Conservation (phyloP, 1,140 invertebrate genomes). For the Paraescarpia echinospica region DNA sequence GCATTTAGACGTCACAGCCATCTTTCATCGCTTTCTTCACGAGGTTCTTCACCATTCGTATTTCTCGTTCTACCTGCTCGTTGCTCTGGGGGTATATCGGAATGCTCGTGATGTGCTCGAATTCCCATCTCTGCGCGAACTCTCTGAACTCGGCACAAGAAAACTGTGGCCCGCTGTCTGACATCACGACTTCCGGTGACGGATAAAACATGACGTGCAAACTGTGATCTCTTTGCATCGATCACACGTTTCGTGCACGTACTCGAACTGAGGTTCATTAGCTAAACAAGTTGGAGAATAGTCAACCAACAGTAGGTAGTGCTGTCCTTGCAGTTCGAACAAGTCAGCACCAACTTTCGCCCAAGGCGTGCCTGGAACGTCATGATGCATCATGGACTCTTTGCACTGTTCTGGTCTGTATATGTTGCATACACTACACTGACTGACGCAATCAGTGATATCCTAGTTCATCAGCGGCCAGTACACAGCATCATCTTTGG, state of each 20-base stretch:
- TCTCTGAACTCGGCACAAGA: no score
- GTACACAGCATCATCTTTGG: constrained; percentile 32
- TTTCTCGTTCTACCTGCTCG: no score
- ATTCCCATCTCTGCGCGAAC: no score
- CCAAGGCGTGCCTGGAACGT: constrained; percentile 16
- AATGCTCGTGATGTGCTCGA: constrained; percentile 33
- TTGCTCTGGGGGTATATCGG: no score
- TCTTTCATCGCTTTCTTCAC: no score
- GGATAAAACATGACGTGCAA: constrained; percentile 37
- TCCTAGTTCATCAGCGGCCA: constrained; percentile 37
- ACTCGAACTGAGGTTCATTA: constrained; percentile 30
- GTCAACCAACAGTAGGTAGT: constrained; percentile 33
- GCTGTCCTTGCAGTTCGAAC: constrained; percentile 23
- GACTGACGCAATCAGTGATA: constrained; percentile 25
- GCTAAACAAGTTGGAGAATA: constrained; percentile 34
- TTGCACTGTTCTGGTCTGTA: constrained; percentile 8
- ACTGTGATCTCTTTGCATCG: no score
- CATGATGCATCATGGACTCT: constrained; percentile 18
- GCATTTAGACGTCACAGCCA: constrained; percentile 28
- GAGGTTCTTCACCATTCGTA: no score
- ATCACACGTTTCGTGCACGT: no score
- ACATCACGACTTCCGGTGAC: constrained; percentile 37
- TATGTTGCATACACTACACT: constrained; percentile 21
- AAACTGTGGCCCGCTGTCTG: no score
- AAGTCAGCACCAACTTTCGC: constrained; percentile 26